A percentile compares a stretch with the other conserved stretches of the same genome.
phyloP scores from a whole-genome alignment of 1,140 invertebrate genomes.

The Drosophila trapezifrons region DNA sequence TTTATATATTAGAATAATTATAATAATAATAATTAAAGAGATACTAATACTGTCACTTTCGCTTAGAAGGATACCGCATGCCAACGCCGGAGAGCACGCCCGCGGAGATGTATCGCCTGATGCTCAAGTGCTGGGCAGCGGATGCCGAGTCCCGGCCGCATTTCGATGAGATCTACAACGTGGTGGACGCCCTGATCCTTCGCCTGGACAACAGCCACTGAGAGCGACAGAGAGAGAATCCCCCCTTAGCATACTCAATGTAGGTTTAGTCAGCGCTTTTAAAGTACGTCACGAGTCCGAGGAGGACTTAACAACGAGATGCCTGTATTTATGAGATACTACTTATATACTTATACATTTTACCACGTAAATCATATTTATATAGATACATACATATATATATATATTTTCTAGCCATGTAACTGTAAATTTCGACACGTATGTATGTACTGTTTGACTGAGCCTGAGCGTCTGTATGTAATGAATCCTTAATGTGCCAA shows the following conservation, averaged over 20 bases:
- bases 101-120: constrained; percentile 94
- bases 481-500: constrained; percentile 81
- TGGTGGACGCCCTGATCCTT: constrained; percentile 79
- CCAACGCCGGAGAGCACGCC: constrained; percentile 94
- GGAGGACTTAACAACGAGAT: constrained; percentile 62
- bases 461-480: constrained; percentile 53
- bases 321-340: constrained; percentile 78
- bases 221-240: constrained; percentile 8
- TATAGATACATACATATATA: constrained; percentile 55
- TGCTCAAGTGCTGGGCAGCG: constrained; percentile 97
- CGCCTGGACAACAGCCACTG: constrained; percentile 81
- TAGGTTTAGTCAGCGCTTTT: constrained; percentile 69
- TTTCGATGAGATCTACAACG: constrained; percentile 93
- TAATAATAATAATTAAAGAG: background rate
- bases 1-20: background rate
- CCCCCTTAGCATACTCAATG: constrained; percentile 50
- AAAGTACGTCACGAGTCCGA: constrained; percentile 60
- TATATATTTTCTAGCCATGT: constrained; percentile 69
- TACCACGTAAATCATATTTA: constrained; percentile 60
- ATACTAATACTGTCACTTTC: background rate
- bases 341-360: constrained; percentile 52
- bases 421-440: constrained; percentile 62
- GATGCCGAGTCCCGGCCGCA: constrained; percentile 95
- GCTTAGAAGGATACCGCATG: constrained; percentile 93
- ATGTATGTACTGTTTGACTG: constrained; percentile 38